Evolutionary conservation across 2,797 vertebrate species (phyloP).

Genomic region (Paedocypris micromegethes): DNA sequence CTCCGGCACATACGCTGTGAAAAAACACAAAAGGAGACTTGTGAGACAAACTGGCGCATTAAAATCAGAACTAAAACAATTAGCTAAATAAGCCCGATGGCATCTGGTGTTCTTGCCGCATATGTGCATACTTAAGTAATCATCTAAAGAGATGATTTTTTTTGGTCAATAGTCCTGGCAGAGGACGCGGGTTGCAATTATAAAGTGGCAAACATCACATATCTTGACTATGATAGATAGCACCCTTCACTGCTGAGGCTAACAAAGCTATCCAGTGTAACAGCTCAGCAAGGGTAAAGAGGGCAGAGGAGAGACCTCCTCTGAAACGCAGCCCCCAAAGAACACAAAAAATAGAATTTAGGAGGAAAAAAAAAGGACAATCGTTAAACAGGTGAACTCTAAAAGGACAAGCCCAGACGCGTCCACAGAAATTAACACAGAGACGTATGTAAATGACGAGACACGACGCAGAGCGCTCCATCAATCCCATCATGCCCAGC

Average conservation of each 20-base stretch:
- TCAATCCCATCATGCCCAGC: constrained; percentile 8
- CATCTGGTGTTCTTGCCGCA: constrained; percentile 13
- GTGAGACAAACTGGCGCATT: constrained; percentile 26
- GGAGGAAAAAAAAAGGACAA: constrained; percentile 34
- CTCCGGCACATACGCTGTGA: constrained; percentile 92
- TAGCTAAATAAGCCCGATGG: constrained; percentile 18
- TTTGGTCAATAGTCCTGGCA: constrained; percentile 65
- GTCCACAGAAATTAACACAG: too few relatives aligned
- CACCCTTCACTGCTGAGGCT: constrained; percentile 59
- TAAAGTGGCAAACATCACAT: constrained; percentile 72
- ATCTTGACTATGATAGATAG: constrained; percentile 72
- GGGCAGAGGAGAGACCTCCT: constrained; percentile 43
- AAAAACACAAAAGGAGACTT: constrained; percentile 55
- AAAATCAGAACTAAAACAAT: constrained; percentile 40
- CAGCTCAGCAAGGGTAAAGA: constrained; percentile 60
- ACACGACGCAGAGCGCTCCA: background rate
- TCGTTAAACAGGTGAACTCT: constrained; percentile 11
- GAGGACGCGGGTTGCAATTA: constrained; percentile 65
- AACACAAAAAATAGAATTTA: constrained; percentile 50
- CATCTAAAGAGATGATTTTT: constrained; percentile 53
- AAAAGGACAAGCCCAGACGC: constrained; percentile 9
- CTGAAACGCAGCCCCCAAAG: constrained; percentile 48
- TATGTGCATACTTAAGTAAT: constrained; percentile 50
- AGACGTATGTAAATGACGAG: too few relatives aligned
- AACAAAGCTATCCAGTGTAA: constrained; percentile 66